These are phyloP conservation scores for Psittacula derbiana DNA, from an alignment of 2,797 vertebrate genomes.

Conservation along the genomic window DNA sequence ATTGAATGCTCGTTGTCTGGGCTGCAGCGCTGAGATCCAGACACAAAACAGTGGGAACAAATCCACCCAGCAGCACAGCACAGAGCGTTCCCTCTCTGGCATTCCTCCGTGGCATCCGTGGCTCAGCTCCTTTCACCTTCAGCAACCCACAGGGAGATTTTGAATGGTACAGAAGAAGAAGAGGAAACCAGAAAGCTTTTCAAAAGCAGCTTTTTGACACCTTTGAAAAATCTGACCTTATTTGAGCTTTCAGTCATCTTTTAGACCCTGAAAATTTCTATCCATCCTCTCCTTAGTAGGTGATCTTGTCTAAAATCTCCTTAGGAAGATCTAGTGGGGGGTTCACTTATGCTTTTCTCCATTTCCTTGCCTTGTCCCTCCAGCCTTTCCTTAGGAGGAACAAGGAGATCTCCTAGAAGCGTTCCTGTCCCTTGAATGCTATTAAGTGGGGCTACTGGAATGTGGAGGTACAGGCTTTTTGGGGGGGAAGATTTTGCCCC, in stretches of 20 bases:
- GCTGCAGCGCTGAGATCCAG: background rate
- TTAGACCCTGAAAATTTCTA: conserved; percentile 13
- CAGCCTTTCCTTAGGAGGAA: background rate
- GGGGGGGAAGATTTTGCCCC: fast-evolving
- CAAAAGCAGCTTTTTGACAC: background rate
- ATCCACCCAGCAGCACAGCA: background rate
- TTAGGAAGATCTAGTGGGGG: background rate
- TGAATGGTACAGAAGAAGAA: background rate
- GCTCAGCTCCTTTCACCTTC: conserved; percentile 41
- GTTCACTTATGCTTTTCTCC: background rate
- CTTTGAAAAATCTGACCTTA: conserved; percentile 37
- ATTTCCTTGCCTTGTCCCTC: background rate
- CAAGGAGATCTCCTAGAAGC: background rate
- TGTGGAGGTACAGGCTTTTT: background rate
- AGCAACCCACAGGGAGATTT: background rate
- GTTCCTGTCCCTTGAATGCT: fast-evolving
- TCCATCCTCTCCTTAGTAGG: conserved; percentile 19
- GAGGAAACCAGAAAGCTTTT: conserved; percentile 6
- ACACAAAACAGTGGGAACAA: background rate
- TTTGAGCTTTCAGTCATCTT: conserved; percentile 53
- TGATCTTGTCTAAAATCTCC: conserved; percentile 38
- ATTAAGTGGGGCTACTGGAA: background rate
- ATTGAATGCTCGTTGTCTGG: background rate
- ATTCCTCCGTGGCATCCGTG: background rate
- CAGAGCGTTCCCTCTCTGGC: background rate